Conservation (phyloP, 64 coral and sea anemone genomes). For the Acropora yongei region DNA sequence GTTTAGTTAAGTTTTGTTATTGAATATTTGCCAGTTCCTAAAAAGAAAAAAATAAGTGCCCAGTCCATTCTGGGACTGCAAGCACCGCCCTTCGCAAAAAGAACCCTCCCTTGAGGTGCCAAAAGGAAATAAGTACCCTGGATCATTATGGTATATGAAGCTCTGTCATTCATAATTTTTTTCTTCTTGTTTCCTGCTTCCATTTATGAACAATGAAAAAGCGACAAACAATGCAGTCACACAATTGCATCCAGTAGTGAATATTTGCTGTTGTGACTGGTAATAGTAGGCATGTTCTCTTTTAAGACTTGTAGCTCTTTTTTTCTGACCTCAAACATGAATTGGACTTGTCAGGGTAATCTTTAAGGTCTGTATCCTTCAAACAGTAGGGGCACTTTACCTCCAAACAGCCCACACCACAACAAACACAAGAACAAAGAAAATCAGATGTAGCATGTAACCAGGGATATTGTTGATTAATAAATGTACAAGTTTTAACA, state of each 20-base stretch:
- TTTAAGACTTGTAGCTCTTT: background rate
- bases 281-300: slow-evolving; percentile 25
- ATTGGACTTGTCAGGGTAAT: slow-evolving; percentile 32
- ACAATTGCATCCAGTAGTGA: slow-evolving; percentile 20
- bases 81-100: background rate
- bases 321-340: slow-evolving; percentile 33
- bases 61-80: background rate
- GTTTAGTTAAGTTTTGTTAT: background rate
- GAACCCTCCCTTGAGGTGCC: background rate
- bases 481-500: background rate
- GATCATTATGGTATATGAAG: background rate
- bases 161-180: background rate
- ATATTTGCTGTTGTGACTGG: slow-evolving; percentile 44
- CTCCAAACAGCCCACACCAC: background rate
- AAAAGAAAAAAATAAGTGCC: background rate
- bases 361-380: slow-evolving; percentile 11
- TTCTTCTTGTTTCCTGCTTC: background rate
- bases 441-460: background rate
- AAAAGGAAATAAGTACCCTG: background rate
- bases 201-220: background rate
- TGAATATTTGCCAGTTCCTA: background rate
- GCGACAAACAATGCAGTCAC: slow-evolving; percentile 54
- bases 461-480: background rate
- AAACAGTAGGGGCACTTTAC: slow-evolving; percentile 28
- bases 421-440: background rate